Conservation (phyloP, 2,888 invertebrate genomes). For the Ctena decussata region DNA sequence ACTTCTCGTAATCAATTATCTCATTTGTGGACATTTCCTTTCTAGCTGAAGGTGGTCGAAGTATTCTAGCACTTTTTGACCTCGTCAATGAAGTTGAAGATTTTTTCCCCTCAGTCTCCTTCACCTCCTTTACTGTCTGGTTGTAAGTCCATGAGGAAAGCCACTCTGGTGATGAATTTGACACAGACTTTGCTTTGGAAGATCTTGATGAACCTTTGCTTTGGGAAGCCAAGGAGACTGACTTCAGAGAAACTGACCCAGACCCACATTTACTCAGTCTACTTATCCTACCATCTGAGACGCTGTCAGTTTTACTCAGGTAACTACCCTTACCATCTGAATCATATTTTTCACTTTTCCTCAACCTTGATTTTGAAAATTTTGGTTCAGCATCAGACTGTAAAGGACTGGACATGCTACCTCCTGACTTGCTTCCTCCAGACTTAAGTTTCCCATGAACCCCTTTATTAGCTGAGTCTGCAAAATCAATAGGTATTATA, state of each 20-base stretch:
- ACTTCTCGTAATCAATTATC: slow-evolving; percentile 36
- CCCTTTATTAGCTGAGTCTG: not conserved
- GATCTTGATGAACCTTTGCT: slow-evolving; percentile 21
- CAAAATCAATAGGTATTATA: slow-evolving; percentile 5
- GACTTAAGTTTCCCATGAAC: slow-evolving; percentile 12
- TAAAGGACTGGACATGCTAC: slow-evolving; percentile 6
- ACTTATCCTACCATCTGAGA: not conserved
- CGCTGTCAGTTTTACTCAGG: not conserved
- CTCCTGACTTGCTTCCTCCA: slow-evolving; percentile 7
- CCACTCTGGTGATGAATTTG: slow-evolving; percentile 48
- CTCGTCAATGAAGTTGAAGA: not conserved
- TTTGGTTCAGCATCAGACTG: slow-evolving; percentile 31
- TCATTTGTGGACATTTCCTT: slow-evolving; percentile 36
- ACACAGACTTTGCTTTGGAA: not conserved
- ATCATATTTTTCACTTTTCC: not conserved
- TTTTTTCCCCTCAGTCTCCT: not conserved
- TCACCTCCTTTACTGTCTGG: not conserved
- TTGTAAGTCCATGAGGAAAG: slow-evolving; percentile 10
- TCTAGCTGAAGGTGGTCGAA: slow-evolving; percentile 46
- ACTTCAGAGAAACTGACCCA: slow-evolving; percentile 37
- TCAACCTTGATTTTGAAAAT: slow-evolving; percentile 9
- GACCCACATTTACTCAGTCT: not conserved
- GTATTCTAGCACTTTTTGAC: not conserved
- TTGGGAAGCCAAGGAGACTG: slow-evolving; percentile 26
- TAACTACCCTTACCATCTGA: not conserved